Evolutionary conservation across 2,888 invertebrate species (phyloP).

Genomic region (Leptinotarsa juncta): DNA sequence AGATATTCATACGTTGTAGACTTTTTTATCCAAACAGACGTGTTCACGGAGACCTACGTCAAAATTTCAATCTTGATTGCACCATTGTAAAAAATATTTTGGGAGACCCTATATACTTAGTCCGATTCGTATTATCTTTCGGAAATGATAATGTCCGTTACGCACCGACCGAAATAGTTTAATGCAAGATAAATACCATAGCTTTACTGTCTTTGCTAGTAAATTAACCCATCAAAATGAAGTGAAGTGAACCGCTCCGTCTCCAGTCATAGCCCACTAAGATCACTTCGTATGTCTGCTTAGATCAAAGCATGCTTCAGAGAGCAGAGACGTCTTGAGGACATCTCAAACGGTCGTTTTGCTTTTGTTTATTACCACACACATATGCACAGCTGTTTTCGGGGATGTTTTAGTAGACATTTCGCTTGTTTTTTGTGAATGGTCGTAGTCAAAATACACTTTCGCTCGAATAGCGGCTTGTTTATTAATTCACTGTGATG

Average conservation of each 20-base stretch:
- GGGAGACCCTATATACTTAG: too few species aligned
- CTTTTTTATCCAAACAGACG: too few species aligned
- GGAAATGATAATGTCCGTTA: not conserved
- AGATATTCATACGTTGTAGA: too few species aligned
- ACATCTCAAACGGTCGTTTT: slow-evolving; percentile 26
- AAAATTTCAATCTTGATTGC: too few species aligned
- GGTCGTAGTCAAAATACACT: slow-evolving; percentile 16
- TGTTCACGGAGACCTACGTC: too few species aligned
- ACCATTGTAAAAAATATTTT: too few species aligned
- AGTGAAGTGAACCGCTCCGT: slow-evolving; percentile 42
- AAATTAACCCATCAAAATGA: slow-evolving; percentile 42
- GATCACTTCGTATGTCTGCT: slow-evolving; percentile 43
- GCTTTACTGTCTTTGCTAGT: slow-evolving; percentile 23
- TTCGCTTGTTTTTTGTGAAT: slow-evolving; percentile 12
- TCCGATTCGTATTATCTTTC: too few species aligned
- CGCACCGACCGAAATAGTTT: slow-evolving; percentile 10
- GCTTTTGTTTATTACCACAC: slow-evolving; percentile 30
- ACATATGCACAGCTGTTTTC: slow-evolving; percentile 33
- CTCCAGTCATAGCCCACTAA: slow-evolving; percentile 38
- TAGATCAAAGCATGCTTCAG: slow-evolving; percentile 45
- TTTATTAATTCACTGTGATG: not conserved
- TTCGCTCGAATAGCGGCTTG: not conserved
- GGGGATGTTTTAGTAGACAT: slow-evolving; percentile 15
- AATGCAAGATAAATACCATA: slow-evolving; percentile 22
- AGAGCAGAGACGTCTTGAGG: slow-evolving; percentile 40